Evolutionary conservation across 2,888 invertebrate species (phyloP).

Genomic region (Prenolepis imparis): DNA sequence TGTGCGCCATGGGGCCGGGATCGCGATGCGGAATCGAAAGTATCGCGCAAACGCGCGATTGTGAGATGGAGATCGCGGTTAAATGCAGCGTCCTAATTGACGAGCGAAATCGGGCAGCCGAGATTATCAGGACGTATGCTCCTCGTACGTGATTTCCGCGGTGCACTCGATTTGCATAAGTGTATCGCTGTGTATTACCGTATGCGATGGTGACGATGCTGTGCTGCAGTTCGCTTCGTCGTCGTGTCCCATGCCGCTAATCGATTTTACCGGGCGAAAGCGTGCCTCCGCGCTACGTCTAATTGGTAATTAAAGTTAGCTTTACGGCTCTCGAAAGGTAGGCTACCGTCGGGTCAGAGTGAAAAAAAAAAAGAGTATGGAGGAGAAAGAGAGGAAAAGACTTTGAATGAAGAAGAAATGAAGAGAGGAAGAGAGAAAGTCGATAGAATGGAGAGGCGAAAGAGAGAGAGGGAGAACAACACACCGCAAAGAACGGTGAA

Average conservation of each 20-base stretch:
- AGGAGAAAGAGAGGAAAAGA: conserved; percentile 18
- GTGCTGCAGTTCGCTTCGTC: conserved; percentile 58
- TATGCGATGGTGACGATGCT: conserved; percentile 48
- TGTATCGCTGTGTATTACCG: conserved; percentile 46
- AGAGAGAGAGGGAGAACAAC: conserved; percentile 58
- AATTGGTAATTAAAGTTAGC: conserved; percentile 85
- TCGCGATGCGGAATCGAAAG: conserved; percentile 32
- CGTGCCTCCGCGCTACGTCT: conserved; percentile 84
- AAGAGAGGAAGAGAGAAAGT: conserved; percentile 58
- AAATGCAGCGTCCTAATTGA: conserved; percentile 40
- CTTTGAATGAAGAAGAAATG: not conserved
- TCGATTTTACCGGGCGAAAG: conserved; percentile 84
- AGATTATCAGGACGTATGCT: not conserved
- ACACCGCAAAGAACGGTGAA: conserved; percentile 22
- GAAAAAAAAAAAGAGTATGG: conserved; percentile 34
- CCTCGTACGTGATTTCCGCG: conserved; percentile 62
- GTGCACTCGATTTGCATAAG: conserved; percentile 70
- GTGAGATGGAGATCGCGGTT: not conserved
- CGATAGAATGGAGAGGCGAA: conserved; percentile 16
- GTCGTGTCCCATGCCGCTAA: conserved; percentile 83
- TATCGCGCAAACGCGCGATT: conserved; percentile 9
- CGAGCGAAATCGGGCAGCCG: conserved; percentile 43
- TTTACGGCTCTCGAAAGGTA: conserved; percentile 79
- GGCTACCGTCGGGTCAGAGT: conserved; percentile 50
- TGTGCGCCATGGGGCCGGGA: conserved; percentile 4